Evolutionary conservation across 2,888 invertebrate species (phyloP), one percentile per base, ranked within the genome.

Genomic region (Drosophila sordidula): DNA sequence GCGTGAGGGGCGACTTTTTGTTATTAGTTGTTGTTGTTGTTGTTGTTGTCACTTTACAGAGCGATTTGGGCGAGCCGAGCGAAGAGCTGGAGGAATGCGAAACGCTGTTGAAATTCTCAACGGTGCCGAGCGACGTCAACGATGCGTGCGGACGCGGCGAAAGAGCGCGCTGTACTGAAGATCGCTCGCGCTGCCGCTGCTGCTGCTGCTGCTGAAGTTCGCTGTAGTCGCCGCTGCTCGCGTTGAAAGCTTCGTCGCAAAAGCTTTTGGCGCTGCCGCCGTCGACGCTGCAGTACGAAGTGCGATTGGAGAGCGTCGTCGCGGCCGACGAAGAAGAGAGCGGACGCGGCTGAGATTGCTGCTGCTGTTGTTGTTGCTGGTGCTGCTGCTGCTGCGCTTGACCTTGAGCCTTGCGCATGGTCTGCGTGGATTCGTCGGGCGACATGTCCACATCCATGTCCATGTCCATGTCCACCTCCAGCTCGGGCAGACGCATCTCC

Each of bases 351-450:
- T 56, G 91, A 79, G 70, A 89, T 1, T 55, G 89, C 55, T 88
- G 89, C 56, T 88, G 81, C 42, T 86, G 90, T 16, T 34, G 36
- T 62, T 45, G 32, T 12, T 47, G 47, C 9, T 84, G 86, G 58
- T 89, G 91, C 85, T 54, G 18, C 9, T 6, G 90, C 54, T 87
- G 72, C 51, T 68, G 84, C 62, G 81, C 85, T 64, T 77, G 68
- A 54, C 57, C 71, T 47, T 63, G 66, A 41, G 70, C 26, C 64
- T 73, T 94, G 62, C 94, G 93, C 44, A 92, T 90, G 0, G 92
- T 92, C 52, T 92, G 91, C 0, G 94, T 93, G 64, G 92, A 92
- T 29, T 91, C 91, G 51, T 91, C 86, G 5, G 90, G 90, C 9
- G 90, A 90, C 68, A 90, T 76, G 16, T 38, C 70, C 45, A 68